Base-by-base conservation (phyloP, 2,797 vertebrate species). In the Gymnothorax javanicus region DNA sequence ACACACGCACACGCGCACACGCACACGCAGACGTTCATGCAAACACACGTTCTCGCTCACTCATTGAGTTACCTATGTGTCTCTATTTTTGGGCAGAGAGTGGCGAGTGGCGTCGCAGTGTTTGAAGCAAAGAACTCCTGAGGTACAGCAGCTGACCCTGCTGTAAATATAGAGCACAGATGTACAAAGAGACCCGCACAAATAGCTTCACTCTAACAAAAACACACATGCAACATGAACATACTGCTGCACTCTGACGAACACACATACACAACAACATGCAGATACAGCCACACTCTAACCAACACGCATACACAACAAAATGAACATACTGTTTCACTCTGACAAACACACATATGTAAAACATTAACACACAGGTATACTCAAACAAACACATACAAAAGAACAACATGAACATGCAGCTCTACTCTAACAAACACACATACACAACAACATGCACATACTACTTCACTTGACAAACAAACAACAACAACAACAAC, bases 181-280 rank as follows among this genome's bases (percentile, higher is more conserved):
- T 67, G 62, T n/a, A 64, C 62, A 64, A 23, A 64, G 62, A 60
- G 54, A 82, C 91, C n/a, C n/a, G n/a, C n/a, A n/a, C n/a, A n/a
- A 43, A 43, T 2, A 43, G 33, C 33, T 43, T 43, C 69, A 50
- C 86, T 57, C 73, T 64, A 81, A 77, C 64, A 87, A 83, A 86
- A 88, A 83, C 59, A 85, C 33, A 73, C 33, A 23, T 79, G 0
- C 60, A 62, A 17, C 60, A 62, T 17, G 2, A 5, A 62, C 60
- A 62, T 62, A 57, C 85, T 87, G 58, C 75, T 50, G 50, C 17
- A 71, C 64, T 57, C 71, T 58, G 5, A 59, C 69, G 57, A 52
- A 33, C 84, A 73, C 84, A 62, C 2, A 6, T 11, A 67, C 2
- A n/a, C n/a, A n/a, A n/a, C n/a, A n/a, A n/a, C n/a, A n/a, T 12